phyloP scores from a whole-genome alignment of 2,113 vertebrate species.

The Solenodon paradoxus region DNA sequence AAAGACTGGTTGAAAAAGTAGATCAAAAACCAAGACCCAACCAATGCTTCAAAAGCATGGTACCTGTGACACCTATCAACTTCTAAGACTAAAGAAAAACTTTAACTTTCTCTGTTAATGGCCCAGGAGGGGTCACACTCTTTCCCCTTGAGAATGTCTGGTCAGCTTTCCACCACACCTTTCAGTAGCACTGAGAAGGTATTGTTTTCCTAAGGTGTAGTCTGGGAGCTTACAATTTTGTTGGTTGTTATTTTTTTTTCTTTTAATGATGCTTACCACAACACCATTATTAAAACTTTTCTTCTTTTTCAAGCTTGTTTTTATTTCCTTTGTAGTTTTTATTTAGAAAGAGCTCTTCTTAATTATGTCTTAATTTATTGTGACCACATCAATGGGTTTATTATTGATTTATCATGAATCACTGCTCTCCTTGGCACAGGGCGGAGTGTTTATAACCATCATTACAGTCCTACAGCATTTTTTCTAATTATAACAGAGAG shows the following conservation, averaged over 20 bases:
- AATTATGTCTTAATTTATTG: constrained; percentile 51
- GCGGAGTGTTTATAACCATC: constrained; percentile 25
- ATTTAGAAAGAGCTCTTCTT: constrained; percentile 50
- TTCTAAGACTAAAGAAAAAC: neutral
- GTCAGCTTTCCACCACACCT: neutral
- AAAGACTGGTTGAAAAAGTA: neutral
- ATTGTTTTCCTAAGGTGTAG: constrained; percentile 14
- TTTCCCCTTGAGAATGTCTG: neutral
- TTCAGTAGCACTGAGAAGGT: neutral
- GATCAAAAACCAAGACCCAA: neutral
- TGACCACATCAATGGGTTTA: constrained; percentile 56
- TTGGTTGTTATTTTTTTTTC: too few species aligned
- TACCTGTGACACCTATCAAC: neutral
- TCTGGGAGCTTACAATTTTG: neutral
- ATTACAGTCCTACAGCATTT: constrained; percentile 28
- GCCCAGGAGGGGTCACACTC: neutral
- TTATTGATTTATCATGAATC: constrained; percentile 65
- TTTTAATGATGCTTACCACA: neutral
- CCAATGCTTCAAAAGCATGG: neutral
- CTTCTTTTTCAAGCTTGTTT: constrained; percentile 49
- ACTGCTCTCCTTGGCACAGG: constrained; percentile 25
- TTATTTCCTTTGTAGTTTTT: constrained; percentile 60
- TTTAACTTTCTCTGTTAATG: neutral
- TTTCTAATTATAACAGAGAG: constrained; percentile 34
- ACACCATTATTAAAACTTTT: neutral